Conservation (phyloP, 92 coral and sea anemone genomes). For the Anthopleura xanthogrammica region DNA sequence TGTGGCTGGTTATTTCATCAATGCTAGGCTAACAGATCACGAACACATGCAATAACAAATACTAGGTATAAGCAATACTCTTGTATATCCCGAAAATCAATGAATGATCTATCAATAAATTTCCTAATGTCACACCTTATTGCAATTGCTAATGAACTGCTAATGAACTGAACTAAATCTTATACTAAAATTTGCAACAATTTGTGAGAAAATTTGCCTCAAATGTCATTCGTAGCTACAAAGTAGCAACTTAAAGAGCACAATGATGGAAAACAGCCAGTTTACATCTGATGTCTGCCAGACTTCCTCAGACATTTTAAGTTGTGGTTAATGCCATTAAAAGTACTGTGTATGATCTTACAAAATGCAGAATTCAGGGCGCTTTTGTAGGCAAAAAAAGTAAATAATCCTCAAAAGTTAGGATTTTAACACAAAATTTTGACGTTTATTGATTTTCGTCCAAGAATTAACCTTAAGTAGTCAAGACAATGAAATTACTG, state of each 20-base stretch:
- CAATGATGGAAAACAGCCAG: background rate
- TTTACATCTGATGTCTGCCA: background rate
- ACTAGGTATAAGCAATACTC: background rate
- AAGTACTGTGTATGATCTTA: background rate
- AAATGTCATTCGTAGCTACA: background rate
- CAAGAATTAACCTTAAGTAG: background rate
- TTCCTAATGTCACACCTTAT: too few relatives aligned
- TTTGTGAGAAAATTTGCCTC: too few relatives aligned
- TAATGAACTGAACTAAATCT: too few relatives aligned
- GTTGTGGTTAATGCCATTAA: slow-evolving; percentile 4
- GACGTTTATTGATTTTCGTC: background rate
- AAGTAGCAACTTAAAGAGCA: background rate
- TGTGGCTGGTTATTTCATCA: background rate
- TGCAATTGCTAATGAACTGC: too few relatives aligned
- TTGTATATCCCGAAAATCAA: background rate
- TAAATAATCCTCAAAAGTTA: background rate
- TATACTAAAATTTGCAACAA: background rate
- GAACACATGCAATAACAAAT: background rate
- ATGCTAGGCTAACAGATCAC: background rate
- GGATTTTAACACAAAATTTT: background rate
- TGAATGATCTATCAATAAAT: too few relatives aligned
- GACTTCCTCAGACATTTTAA: background rate
- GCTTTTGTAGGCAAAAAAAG: background rate
- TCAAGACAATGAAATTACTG: background rate
- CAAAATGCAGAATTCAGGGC: background rate